Base-by-base conservation (phyloP, 2,888 invertebrate genomes). In the Enoplolaimus lenunculus region DNA sequence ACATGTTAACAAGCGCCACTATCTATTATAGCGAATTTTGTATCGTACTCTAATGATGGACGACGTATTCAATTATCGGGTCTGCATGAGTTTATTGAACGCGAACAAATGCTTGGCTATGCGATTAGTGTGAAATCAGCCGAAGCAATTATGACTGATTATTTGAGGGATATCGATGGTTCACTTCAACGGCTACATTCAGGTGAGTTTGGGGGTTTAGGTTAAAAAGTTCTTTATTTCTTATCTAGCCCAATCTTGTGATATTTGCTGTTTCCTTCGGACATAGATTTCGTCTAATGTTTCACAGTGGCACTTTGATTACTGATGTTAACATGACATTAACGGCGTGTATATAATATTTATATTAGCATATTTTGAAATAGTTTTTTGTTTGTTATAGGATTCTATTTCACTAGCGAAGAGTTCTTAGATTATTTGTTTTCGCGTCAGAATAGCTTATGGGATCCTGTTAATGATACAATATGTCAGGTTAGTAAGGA, bases 351-450 rank as follows among this genome's bases (percentile, higher is more conserved):
- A n/a, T n/a, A n/a, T n/a, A n/a, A n/a, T n/a, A n/a, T n/a, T n/a
- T n/a, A n/a, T n/a, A n/a, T n/a, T n/a, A n/a, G n/a, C n/a, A n/a
- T n/a, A n/a, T n/a, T n/a, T n/a, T n/a, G n/a, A n/a, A n/a, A n/a
- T n/a, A n/a, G n/a, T n/a, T n/a, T n/a, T n/a, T n/a, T n/a, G n/a
- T n/a, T n/a, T n/a, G n/a, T n/a, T 45, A 13, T 62, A n/a, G 30
- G 16, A 2, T 26, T 67, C 13, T 66, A 21, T 31, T 31, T 31
- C 13, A 60, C 26, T 2, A 2, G 29, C 28, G 70, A 68, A 3
- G 67, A 76, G 75, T 80, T 80, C 72, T 73, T 77, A 65, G 79
- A 80, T 71, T 80, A 75, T 68, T 72, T 80, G 13, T 80, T 77
- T 72, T 79, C 80, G 1, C 73, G 75, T 0, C 78, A 80, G 68